Percentiles rank a stretch among this genome's conserved stretches.
These are phyloP conservation scores for Solenopsis invicta DNA, from an alignment of 1,140 invertebrate genomes.

Conservation along the genomic window DNA sequence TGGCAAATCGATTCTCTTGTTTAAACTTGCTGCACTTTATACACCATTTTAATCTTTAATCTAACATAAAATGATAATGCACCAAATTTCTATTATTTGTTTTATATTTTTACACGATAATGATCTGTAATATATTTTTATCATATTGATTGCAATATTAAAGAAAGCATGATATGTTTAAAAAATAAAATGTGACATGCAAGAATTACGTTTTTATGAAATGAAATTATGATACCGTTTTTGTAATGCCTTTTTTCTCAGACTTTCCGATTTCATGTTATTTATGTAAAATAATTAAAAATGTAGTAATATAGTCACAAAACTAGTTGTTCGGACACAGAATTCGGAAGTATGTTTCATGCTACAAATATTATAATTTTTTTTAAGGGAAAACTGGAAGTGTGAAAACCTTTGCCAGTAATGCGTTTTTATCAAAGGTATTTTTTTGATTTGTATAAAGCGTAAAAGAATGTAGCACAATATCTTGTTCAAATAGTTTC, in stretches of 20 bases:
- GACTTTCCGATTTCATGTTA: background rate
- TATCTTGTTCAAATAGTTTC: no score
- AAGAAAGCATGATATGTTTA: background rate
- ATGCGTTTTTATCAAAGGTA: no score
- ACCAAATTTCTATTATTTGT: background rate
- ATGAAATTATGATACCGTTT: background rate
- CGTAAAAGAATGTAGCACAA: no score
- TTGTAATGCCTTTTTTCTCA: background rate
- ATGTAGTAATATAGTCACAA: background rate
- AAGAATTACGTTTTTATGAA: background rate
- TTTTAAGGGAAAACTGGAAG: no score
- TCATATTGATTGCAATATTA: background rate
- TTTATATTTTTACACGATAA: background rate
- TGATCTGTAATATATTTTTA: background rate
- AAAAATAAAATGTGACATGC: background rate
- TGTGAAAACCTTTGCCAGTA: no score
- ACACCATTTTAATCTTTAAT: conserved; percentile 12
- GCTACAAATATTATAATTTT: no score
- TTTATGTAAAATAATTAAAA: background rate
- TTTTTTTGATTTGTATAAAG: no score
- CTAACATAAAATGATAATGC: background rate
- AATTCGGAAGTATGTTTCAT: no score
- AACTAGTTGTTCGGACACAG: no score
- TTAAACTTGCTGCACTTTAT: conserved; percentile 23
- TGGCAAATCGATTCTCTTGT: conserved; percentile 57